A percentile compares a stretch with the other conserved stretches of the same genome.
These are phyloP conservation scores for Drosophila sproati DNA, from an alignment of 1,140 invertebrate species.

Conservation along the genomic window DNA sequence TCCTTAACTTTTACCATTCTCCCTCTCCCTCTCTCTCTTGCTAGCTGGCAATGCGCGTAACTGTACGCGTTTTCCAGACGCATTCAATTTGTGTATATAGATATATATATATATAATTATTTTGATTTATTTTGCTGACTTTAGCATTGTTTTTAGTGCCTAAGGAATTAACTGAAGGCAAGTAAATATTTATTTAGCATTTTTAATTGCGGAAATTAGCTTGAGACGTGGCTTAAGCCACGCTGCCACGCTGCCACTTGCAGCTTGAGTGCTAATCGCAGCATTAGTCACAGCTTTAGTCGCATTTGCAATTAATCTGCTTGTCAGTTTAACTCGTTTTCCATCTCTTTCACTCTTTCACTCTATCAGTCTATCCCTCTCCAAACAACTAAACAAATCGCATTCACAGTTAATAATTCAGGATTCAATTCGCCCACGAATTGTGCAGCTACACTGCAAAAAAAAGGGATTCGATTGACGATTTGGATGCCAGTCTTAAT, in stretches of 20 bases:
- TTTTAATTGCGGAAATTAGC: too few species aligned
- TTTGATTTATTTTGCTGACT: too few species aligned
- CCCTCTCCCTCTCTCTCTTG: background rate
- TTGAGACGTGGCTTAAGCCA: too few species aligned
- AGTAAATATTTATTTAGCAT: too few species aligned
- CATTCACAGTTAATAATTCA: conserved; percentile 41
- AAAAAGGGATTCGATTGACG: background rate
- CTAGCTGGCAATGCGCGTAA: background rate
- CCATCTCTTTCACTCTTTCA: too few species aligned
- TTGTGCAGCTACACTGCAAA: too few species aligned
- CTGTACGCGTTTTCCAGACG: conserved; percentile 23
- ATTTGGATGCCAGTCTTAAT: too few species aligned
- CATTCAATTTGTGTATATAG: background rate
- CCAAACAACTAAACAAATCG: background rate
- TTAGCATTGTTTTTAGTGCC: background rate
- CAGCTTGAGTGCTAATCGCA: background rate
- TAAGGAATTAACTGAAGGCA: too few species aligned
- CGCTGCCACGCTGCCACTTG: too few species aligned
- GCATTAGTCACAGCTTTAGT: conserved; percentile 22
- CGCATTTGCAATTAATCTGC: conserved; percentile 20
- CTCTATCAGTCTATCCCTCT: background rate
- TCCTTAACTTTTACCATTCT: background rate
- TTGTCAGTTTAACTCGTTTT: conserved; percentile 1
- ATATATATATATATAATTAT: too few species aligned
- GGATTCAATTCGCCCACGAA: conserved; percentile 31